A percentile compares a stretch with the other conserved stretches of the same genome.
phyloP scores from a whole-genome alignment of 2,888 invertebrate genomes.

The Lathronympha strigana region DNA sequence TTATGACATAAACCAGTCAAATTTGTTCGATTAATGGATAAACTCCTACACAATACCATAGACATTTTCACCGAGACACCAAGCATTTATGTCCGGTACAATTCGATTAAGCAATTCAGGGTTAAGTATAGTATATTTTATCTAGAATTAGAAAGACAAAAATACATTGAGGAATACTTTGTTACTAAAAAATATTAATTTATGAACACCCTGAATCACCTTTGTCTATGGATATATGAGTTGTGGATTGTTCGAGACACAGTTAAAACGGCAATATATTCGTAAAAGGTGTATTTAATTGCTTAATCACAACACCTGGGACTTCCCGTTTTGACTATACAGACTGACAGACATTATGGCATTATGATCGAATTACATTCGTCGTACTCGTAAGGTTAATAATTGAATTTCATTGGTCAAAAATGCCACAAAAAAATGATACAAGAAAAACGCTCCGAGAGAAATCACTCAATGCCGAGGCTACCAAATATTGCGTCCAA shows the following conservation, averaged over 20 bases:
- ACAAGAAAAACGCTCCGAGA: too few relatives aligned
- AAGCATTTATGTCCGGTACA: slow-evolving; percentile 24
- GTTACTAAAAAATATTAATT: background rate
- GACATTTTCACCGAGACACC: slow-evolving; percentile 31
- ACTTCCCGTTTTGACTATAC: too few relatives aligned
- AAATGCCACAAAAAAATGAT: too few relatives aligned
- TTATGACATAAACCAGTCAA: slow-evolving; percentile 15
- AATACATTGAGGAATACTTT: too few relatives aligned
- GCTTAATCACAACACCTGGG: too few relatives aligned
- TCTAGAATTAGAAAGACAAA: too few relatives aligned
- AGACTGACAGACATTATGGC: too few relatives aligned
- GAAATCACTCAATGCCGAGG: too few relatives aligned
- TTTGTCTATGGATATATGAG: slow-evolving; percentile 10
- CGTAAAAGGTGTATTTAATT: background rate
- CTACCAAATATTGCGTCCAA: too few relatives aligned
- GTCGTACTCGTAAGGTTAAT: too few relatives aligned
- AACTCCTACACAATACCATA: background rate
- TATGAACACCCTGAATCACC: background rate
- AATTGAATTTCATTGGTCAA: too few relatives aligned
- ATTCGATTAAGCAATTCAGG: background rate
- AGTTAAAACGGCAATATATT: slow-evolving; percentile 4
- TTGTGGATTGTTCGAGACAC: slow-evolving; percentile 30
- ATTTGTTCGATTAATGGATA: slow-evolving; percentile 28
- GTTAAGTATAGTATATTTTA: background rate
- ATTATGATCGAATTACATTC: too few relatives aligned